phyloP scores from a whole-genome alignment of 2,888 invertebrate species.

The Leucania comma region DNA sequence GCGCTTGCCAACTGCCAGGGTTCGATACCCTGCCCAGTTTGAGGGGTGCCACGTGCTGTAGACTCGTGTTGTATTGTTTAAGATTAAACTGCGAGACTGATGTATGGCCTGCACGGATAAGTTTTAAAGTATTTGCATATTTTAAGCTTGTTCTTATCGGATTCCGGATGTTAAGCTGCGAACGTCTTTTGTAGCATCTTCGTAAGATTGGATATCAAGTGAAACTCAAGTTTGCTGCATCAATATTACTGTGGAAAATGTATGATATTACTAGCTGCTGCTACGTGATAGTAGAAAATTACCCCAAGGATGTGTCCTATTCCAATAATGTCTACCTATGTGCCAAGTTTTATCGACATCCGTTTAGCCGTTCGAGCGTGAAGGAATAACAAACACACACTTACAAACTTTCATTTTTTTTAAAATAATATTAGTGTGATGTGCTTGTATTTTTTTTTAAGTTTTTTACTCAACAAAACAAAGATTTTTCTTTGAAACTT shows the following conservation, averaged over 20 bases:
- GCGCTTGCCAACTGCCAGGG: conserved; percentile 57
- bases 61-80: conserved; percentile 22
- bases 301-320: no score
- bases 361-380: no score
- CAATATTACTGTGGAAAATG: not conserved
- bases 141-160: not conserved
- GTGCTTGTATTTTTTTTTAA: no score
- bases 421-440: no score
- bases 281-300: no score
- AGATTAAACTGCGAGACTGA: conserved; percentile 22
- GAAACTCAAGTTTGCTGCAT: not conserved
- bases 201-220: not conserved
- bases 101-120: conserved; percentile 11
- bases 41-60: conserved; percentile 45
- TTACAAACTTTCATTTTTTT: no score
- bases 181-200: not conserved
- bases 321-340: no score
- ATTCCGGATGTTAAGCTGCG: not conserved
- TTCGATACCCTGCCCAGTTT: conserved; percentile 57
- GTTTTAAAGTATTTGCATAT: conserved; percentile 18
- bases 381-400: no score
- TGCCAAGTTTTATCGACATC: no score
- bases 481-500: not conserved
- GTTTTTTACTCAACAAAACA: not conserved
- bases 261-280: no score